These are phyloP conservation scores for Chloroceryle aenea DNA, from an alignment of 2,113 vertebrate species.

Conservation along the genomic window DNA sequence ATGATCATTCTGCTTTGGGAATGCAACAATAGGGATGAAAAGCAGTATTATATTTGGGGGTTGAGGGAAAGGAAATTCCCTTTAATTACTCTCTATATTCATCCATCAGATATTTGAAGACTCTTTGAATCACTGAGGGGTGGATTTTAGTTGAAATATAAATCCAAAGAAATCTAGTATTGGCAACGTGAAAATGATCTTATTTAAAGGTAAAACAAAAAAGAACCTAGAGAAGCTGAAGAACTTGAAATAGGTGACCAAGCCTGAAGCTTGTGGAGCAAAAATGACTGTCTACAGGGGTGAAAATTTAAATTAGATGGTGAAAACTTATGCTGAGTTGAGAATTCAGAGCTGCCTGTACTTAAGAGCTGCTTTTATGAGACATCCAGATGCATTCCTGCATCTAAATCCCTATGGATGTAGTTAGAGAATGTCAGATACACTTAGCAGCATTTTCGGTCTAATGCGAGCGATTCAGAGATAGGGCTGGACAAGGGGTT, in stretches of 20 bases:
- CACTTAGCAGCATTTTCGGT: background rate
- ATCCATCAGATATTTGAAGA: background rate
- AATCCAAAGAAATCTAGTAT: background rate
- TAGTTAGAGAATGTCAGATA: background rate
- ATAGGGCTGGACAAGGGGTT: background rate
- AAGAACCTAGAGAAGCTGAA: background rate
- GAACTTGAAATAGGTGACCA: background rate
- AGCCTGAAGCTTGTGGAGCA: background rate
- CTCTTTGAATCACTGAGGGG: background rate
- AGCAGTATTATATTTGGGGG: background rate
- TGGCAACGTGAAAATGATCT: background rate
- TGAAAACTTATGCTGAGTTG: background rate
- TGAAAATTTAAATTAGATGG: background rate
- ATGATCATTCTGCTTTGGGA: constrained; percentile 6
- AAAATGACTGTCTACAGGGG: background rate
- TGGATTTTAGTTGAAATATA: background rate
- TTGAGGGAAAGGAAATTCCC: background rate
- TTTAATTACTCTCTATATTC: background rate
- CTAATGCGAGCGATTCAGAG: background rate
- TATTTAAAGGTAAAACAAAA: background rate
- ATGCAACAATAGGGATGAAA: background rate
- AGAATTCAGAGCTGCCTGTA: background rate
- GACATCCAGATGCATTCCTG: background rate
- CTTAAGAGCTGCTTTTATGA: background rate
- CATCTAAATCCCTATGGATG: background rate